Base-by-base conservation (phyloP, 2,888 invertebrate genomes). In the Agriotes lineatus region DNA sequence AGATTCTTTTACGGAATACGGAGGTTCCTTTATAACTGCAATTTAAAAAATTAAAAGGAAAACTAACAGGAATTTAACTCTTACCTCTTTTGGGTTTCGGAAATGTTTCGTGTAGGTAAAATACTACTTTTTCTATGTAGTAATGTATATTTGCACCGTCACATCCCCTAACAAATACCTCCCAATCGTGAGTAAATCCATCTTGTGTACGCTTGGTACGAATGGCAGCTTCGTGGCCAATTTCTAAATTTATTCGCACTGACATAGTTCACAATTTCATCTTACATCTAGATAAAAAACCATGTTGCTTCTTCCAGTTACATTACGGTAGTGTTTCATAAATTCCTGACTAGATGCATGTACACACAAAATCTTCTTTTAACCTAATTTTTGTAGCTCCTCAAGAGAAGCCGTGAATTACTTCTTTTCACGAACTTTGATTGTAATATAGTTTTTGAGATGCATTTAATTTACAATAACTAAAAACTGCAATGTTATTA, bases 121-220 rank as follows among this genome's bases (percentile, higher is more conserved):
- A 97, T 20, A 97, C 93, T 72, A 94, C 93, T 89, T 95, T 96
- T 70, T 97, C 97, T 64, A 97, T 91, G 87, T 95, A 98, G 82
- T 93, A 90, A 79, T 94, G 91, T 77, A 98, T 95, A 81, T 94
- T 93, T 74, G 93, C 91, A 76, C 93, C 92, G 81, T 96, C 95
- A 74, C 91, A 90, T 61, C 97, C 97, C 80, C 94, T 89, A 18
- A 98, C 95, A 86, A 93, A 97, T 60, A 98, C 92, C 84, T 95
- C 95, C 98, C 98, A 98, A 84, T 98, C 97, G 86, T 98, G 98
- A 76, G 97, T 98, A 83, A 95, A 97, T 50, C 96, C 97, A 82
- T 96, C 95, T 18, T 91, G 90, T 10, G 96, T 95, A 77, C 90
- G 90, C 82, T 94, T 93, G 60, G 90, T 90, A 79, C 94, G 91